Percentiles rank a stretch among this genome's conserved stretches.
Conservation (phyloP, 2,113 vertebrate species). For the Peucedramus taeniatus region DNA sequence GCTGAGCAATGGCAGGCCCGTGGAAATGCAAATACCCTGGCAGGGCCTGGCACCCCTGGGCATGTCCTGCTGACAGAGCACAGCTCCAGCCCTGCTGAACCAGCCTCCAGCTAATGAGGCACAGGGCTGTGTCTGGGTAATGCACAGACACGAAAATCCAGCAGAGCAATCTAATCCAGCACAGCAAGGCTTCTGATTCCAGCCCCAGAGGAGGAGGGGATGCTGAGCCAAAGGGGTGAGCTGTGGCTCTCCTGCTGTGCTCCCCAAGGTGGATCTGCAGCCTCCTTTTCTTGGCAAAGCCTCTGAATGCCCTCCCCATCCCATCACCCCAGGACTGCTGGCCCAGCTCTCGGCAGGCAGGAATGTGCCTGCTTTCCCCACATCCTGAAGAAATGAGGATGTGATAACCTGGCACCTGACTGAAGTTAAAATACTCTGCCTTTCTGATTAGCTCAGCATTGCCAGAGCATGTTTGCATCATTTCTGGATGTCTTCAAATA, state of each 20-base stretch:
- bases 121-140: background rate
- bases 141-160: background rate
- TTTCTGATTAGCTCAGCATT: background rate
- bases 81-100: background rate
- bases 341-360: background rate
- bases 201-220: background rate
- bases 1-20: background rate
- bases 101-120: background rate
- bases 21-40: background rate
- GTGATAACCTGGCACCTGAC: background rate
- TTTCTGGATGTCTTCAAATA: background rate
- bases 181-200: background rate
- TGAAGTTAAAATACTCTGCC: background rate
- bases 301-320: rapidly evolving
- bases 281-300: background rate
- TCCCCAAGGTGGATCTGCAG: background rate
- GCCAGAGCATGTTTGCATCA: background rate
- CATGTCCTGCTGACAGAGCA: background rate
- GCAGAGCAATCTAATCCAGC: background rate
- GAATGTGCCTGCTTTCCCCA: background rate
- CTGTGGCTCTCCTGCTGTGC: background rate
- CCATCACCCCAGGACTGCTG: background rate
- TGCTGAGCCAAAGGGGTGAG: background rate
- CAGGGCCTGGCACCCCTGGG: background rate
- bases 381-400: background rate